Conservation (phyloP, 2,888 invertebrate species). For the Cataglyphis albicans region DNA sequence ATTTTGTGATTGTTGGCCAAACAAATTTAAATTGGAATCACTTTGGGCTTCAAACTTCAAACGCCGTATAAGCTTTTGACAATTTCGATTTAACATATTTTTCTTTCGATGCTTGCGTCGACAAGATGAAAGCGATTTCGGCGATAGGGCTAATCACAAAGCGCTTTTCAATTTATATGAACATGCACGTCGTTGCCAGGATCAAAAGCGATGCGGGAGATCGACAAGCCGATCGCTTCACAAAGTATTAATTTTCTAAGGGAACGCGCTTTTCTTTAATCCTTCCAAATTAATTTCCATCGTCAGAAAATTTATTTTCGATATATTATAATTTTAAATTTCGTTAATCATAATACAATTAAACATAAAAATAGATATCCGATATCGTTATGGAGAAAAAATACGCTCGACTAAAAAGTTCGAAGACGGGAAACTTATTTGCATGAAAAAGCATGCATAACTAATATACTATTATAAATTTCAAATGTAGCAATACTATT, state of each 20-base stretch:
- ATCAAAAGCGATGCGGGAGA: slow-evolving; percentile 50
- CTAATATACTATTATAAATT: background rate
- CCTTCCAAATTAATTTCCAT: slow-evolving; percentile 9
- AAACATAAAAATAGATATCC: background rate
- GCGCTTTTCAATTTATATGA: slow-evolving; percentile 47
- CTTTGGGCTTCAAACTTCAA: slow-evolving; percentile 26
- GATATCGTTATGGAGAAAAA: background rate
- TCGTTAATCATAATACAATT: background rate
- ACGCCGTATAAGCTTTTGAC: slow-evolving; percentile 34
- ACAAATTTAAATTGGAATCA: slow-evolving; percentile 27
- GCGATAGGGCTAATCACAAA: slow-evolving; percentile 45
- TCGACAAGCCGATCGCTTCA: slow-evolving; percentile 40
- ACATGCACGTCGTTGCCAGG: slow-evolving; percentile 38
- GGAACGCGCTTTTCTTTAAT: slow-evolving; percentile 9
- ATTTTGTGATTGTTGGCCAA: slow-evolving; percentile 25
- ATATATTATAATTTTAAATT: background rate
- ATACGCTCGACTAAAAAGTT: background rate
- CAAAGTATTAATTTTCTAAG: slow-evolving; percentile 48
- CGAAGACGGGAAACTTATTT: no score
- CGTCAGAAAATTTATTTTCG: background rate
- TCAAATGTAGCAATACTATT: background rate
- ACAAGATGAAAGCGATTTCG: slow-evolving; percentile 50
- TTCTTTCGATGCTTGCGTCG: slow-evolving; percentile 25
- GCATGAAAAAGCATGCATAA: background rate
- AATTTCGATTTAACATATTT: slow-evolving; percentile 52